Percentiles rank a stretch among this genome's conserved stretches.
Conservation (phyloP, 2,888 invertebrate genomes). For the Chymomyza fuscimana region DNA sequence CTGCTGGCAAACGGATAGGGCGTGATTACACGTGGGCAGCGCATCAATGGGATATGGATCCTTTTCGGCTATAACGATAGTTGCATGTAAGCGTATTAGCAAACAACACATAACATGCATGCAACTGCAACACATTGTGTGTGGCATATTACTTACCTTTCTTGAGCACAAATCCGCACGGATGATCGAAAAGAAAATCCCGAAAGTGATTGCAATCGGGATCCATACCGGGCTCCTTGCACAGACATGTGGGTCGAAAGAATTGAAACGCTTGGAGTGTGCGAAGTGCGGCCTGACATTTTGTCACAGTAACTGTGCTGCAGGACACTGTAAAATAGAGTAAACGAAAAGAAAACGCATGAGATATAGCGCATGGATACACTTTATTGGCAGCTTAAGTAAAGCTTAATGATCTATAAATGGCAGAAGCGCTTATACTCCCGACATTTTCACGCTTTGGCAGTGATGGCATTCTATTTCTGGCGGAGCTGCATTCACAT, state of each 20-base stretch:
- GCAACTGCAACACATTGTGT: slow-evolving; percentile 2
- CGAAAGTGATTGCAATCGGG: slow-evolving; percentile 95
- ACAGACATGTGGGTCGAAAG: slow-evolving; percentile 95
- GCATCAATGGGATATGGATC: slow-evolving; percentile 94
- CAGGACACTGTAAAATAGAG: slow-evolving; percentile 88
- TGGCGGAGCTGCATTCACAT: slow-evolving; percentile 41
- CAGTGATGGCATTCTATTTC: slow-evolving; percentile 36
- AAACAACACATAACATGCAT: not conserved
- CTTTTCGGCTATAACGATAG: slow-evolving; percentile 82
- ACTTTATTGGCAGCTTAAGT: slow-evolving; percentile 11
- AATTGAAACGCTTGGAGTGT: slow-evolving; percentile 95
- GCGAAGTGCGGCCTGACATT: slow-evolving; percentile 94
- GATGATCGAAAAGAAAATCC: slow-evolving; percentile 95
- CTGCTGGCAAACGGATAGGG: slow-evolving; percentile 90
- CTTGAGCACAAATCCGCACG: slow-evolving; percentile 93
- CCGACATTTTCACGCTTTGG: slow-evolving; percentile 50
- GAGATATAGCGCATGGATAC: not conserved
- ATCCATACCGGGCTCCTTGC: slow-evolving; percentile 93
- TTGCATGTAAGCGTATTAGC: not conserved
- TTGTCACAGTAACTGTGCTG: slow-evolving; percentile 94
- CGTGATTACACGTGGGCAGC: slow-evolving; percentile 93
- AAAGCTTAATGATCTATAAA: slow-evolving; percentile 70
- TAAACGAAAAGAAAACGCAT: not conserved
- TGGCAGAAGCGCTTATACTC: slow-evolving; percentile 65
- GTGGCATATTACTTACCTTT: slow-evolving; percentile 84